A percentile compares a stretch with the other conserved stretches of the same genome.
Evolutionary conservation across 2,888 invertebrate genomes (phyloP).

Genomic region (Apamea monoglypha): DNA sequence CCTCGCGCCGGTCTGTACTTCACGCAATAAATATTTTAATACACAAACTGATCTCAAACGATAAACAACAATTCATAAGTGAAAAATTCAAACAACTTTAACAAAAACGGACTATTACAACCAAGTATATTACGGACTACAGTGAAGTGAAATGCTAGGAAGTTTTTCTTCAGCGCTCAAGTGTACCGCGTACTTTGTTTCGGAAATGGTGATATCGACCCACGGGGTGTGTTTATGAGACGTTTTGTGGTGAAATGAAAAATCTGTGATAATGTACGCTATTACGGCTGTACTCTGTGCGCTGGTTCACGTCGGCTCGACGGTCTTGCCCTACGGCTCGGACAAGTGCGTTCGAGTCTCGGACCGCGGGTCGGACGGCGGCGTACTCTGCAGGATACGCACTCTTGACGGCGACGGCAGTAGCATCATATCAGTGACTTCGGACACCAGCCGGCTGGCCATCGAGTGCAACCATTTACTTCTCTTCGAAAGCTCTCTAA

Average conservation of each 20-base stretch:
- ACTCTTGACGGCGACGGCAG: constrained; percentile 93
- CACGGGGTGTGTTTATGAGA: constrained; percentile 90
- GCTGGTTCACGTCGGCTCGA: constrained; percentile 89
- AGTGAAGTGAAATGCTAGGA: constrained; percentile 88
- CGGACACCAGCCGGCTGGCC: constrained; percentile 93
- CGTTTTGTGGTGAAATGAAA: constrained; percentile 88
- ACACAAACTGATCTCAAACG: constrained; percentile 82
- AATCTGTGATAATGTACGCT: constrained; percentile 89
- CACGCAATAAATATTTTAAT: constrained; percentile 87
- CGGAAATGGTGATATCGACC: constrained; percentile 91
- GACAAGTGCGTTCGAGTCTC: constrained; percentile 87
- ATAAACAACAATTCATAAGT: constrained; percentile 77
- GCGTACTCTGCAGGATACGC: constrained; percentile 92
- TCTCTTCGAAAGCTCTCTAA: constrained; percentile 94
- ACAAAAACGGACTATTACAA: constrained; percentile 72
- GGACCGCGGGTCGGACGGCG: constrained; percentile 86
- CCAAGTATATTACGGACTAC: constrained; percentile 76
- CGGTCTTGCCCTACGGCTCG: constrained; percentile 89
- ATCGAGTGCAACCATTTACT: constrained; percentile 95
- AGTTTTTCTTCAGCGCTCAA: constrained; percentile 86
- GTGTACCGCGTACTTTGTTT: constrained; percentile 89
- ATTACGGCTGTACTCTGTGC: constrained; percentile 87
- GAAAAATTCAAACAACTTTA: constrained; percentile 72
- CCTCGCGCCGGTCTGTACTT: constrained; percentile 78
- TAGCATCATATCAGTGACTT: constrained; percentile 90